Evolutionary conservation across 2,797 vertebrate species (phyloP).

Genomic region (Arctocebus calabarensis): DNA sequence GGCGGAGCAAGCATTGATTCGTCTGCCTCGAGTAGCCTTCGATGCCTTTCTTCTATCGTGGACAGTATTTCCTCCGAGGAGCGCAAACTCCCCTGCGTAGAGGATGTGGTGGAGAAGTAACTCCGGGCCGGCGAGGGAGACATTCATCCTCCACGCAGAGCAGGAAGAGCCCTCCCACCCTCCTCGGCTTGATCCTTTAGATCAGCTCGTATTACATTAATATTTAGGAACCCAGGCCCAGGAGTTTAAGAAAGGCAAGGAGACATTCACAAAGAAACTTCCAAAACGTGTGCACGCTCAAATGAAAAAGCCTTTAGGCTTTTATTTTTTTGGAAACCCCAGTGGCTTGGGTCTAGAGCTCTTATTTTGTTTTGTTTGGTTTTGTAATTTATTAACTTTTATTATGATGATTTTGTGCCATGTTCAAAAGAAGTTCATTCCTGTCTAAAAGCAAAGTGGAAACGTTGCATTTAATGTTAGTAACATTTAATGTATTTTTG

Average conservation of each 20-base stretch:
- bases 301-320: constrained; percentile 70
- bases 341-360: constrained; percentile 66
- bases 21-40: constrained; percentile 94
- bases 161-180: constrained; percentile 75
- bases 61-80: constrained; percentile 96
- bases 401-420: constrained; percentile 83
- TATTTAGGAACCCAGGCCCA: constrained; percentile 65
- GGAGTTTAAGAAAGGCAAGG: constrained; percentile 52
- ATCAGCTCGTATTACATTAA: constrained; percentile 70
- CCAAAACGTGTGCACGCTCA: neutral
- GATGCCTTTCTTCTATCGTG: constrained; percentile 97
- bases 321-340: constrained; percentile 65
- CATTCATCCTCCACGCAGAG: constrained; percentile 33
- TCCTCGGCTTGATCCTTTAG: constrained; percentile 46
- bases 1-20: constrained; percentile 90
- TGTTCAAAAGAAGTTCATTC: constrained; percentile 86
- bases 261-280: constrained; percentile 61
- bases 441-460: constrained; percentile 83
- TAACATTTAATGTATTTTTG: constrained; percentile 86
- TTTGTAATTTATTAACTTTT: constrained; percentile 80
- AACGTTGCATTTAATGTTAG: constrained; percentile 77
- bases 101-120: constrained; percentile 89
- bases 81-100: constrained; percentile 87
- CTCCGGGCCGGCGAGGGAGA: neutral
- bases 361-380: constrained; percentile 3